Evolutionary conservation across 2,888 invertebrate species (phyloP).

Genomic region (Bhutanitis thaidina): DNA sequence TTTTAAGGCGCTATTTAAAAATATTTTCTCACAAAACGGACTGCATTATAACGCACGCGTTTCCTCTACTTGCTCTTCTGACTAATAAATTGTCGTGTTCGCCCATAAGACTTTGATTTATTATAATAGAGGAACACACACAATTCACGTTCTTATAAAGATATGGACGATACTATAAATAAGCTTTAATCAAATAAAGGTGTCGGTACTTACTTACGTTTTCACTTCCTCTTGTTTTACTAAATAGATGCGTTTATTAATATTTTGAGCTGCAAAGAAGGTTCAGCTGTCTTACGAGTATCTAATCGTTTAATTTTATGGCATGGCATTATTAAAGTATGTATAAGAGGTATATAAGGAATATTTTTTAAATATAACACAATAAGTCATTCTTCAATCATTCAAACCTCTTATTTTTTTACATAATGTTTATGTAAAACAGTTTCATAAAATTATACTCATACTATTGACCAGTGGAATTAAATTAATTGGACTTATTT

Average conservation of each 20-base stretch:
- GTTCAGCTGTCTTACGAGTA: not conserved
- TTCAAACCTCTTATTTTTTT: too few species aligned
- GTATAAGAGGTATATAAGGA: too few species aligned
- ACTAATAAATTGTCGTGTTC: constrained; percentile 54
- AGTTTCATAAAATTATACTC: too few species aligned
- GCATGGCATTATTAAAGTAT: too few species aligned
- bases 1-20: not conserved
- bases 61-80: constrained; percentile 33
- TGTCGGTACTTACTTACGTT: constrained; percentile 55
- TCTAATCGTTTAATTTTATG: too few species aligned
- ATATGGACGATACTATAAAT: constrained; percentile 28
- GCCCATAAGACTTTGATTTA: constrained; percentile 48
- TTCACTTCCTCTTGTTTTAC: constrained; percentile 45
- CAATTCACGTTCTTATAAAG: constrained; percentile 31
- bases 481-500: too few species aligned
- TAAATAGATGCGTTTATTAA: constrained; percentile 49
- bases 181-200: constrained; percentile 27
- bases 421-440: too few species aligned
- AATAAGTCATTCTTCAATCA: too few species aligned
- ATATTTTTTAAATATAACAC: too few species aligned
- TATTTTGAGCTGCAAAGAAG: constrained; percentile 30
- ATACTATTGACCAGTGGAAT: too few species aligned
- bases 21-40: constrained; percentile 36
- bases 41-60: constrained; percentile 33
- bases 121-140: constrained; percentile 30